phyloP scores from a whole-genome alignment of 2,888 invertebrate genomes.

The Acleris literana region DNA sequence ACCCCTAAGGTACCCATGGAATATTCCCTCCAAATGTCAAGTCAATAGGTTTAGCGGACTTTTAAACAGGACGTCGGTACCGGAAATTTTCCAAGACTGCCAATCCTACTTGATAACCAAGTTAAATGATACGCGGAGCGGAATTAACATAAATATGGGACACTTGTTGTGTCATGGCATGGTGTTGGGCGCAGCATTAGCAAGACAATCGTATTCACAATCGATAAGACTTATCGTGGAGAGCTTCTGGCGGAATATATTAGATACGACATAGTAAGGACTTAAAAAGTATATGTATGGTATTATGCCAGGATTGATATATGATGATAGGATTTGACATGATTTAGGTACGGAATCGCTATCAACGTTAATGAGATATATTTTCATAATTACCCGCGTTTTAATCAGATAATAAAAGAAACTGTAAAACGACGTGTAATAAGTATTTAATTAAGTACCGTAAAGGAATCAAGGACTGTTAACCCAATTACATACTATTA shows the following conservation, averaged over 20 bases:
- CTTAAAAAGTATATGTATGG: not conserved
- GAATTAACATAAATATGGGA: conserved; percentile 18
- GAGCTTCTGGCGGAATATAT: conserved; percentile 7
- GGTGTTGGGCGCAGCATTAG: conserved; percentile 23
- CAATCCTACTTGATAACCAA: too few relatives aligned
- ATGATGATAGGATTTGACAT: not conserved
- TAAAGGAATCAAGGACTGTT: conserved; percentile 24
- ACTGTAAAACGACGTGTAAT: too few relatives aligned
- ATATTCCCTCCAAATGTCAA: too few relatives aligned
- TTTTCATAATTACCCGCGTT: conserved; percentile 5
- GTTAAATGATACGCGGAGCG: not conserved
- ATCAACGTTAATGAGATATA: not conserved
- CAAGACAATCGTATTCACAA: conserved; percentile 36
- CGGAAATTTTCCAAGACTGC: too few relatives aligned
- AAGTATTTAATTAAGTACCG: conserved; percentile 8
- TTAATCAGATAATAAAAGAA: too few relatives aligned
- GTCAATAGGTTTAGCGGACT: too few relatives aligned
- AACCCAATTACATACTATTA: conserved; percentile 38
- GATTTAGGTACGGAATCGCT: not conserved
- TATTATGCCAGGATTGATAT: not conserved
- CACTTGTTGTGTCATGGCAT: conserved; percentile 26
- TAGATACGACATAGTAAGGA: conserved; percentile 1
- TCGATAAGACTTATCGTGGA: conserved; percentile 31
- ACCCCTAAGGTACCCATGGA: too few relatives aligned
- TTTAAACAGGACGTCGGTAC: too few relatives aligned